Conservation (phyloP, 1,140 invertebrate genomes). For the Psix sp. region DNA sequence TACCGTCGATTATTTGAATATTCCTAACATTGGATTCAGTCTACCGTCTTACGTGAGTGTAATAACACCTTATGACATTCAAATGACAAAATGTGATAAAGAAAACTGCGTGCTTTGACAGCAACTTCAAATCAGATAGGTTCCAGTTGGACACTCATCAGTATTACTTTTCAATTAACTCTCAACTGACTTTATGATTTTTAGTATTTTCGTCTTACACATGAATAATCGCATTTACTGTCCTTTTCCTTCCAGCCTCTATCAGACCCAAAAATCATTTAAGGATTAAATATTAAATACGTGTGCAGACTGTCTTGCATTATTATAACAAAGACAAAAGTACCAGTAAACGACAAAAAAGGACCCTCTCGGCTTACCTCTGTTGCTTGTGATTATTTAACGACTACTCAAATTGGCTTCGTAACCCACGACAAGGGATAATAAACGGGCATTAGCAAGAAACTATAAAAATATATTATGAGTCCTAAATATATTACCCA, state of each 20-base stretch:
- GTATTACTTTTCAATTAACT: conserved; percentile 38
- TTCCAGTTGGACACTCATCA: conserved; percentile 23
- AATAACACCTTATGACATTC: conserved; percentile 24
- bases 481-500: conserved; percentile 60
- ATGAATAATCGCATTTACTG: too few relatives aligned
- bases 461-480: conserved; percentile 61
- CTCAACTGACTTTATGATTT: too few relatives aligned
- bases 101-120: not conserved
- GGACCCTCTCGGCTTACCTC: conserved; percentile 27
- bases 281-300: too few relatives aligned
- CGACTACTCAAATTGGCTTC: conserved; percentile 52
- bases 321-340: conserved; percentile 19
- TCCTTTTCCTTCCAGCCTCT: too few relatives aligned
- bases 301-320: conserved; percentile 23
- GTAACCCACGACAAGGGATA: conserved; percentile 50
- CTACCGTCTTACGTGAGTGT: conserved; percentile 31
- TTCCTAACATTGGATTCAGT: conserved; percentile 6
- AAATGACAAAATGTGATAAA: conserved; percentile 16
- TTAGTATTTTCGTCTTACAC: too few relatives aligned
- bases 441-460: conserved; percentile 59
- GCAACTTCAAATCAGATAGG: conserved; percentile 19
- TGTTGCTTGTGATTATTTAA: conserved; percentile 55
- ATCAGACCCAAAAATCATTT: too few relatives aligned
- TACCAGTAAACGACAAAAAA: conserved; percentile 28
- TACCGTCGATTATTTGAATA: conserved; percentile 9